A percentile compares a stretch with the other conserved stretches of the same genome.
phyloP scores from a whole-genome alignment of 2,888 invertebrate species.

The Rhimphoctona megacephalus region DNA sequence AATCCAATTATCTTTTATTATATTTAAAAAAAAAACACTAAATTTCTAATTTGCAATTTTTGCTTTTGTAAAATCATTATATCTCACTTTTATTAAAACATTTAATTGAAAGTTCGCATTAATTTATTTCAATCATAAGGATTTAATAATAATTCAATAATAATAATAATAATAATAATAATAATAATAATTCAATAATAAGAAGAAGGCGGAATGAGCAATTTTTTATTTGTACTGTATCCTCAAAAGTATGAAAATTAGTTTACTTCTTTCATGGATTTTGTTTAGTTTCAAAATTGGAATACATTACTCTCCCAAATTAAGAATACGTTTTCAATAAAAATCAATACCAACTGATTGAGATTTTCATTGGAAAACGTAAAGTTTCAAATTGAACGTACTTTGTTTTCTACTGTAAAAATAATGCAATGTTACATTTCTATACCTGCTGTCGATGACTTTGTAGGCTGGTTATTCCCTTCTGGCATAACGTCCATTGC shows the following conservation, averaged over 20 bases:
- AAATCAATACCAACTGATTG: too few relatives aligned
- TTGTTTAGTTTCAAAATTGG: not conserved
- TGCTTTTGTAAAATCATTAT: not conserved
- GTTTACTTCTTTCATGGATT: not conserved
- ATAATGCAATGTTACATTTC: not conserved
- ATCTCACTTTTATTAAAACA: too few relatives aligned
- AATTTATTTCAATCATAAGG: too few relatives aligned
- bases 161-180: too few relatives aligned
- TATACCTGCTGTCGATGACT: constrained; percentile 60
- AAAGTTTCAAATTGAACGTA: too few relatives aligned
- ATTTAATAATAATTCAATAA: too few relatives aligned
- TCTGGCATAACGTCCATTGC: constrained; percentile 60
- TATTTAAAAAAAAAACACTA: not conserved
- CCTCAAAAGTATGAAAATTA: not conserved
- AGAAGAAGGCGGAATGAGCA: not conserved
- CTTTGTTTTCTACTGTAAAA: not conserved
- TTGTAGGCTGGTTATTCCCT: constrained; percentile 32
- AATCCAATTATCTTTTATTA: too few relatives aligned
- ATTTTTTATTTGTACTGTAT: not conserved
- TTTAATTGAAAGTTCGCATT: not conserved
- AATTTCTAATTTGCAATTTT: not conserved
- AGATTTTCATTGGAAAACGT: too few relatives aligned
- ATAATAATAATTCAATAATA: too few relatives aligned
- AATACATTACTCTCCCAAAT: not conserved
- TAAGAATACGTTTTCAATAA: too few relatives aligned